Conservation (phyloP, 1,140 invertebrate genomes). For the Penaeus vannamei region DNA sequence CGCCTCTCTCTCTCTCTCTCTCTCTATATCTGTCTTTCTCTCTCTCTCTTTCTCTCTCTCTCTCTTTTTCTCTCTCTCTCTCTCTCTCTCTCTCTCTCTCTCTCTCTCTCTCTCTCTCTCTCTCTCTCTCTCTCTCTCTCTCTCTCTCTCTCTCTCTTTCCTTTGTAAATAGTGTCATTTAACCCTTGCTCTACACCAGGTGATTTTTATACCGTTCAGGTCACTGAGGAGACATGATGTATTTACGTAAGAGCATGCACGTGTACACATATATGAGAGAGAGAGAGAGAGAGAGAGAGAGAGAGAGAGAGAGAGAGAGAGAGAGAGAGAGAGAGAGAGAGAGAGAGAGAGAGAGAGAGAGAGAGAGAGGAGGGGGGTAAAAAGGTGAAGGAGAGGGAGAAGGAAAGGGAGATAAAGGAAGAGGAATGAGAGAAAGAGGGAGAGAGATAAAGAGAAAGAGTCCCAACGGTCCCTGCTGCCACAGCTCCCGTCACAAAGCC, state of each 20-base stretch:
- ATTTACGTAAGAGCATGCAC: too few relatives aligned
- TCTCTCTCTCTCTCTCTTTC: background rate
- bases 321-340: background rate
- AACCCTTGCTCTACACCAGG: too few relatives aligned
- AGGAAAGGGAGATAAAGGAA: too few relatives aligned
- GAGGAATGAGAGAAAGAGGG: too few relatives aligned
- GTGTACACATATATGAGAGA: too few relatives aligned
- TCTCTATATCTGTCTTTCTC: background rate
- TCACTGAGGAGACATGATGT: too few relatives aligned
- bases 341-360: background rate
- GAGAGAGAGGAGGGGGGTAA: too few relatives aligned
- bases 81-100: conserved; percentile 19
- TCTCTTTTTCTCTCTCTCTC: background rate
- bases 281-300: too few relatives aligned
- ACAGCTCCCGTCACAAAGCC: too few relatives aligned
- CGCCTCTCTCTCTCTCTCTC: conserved; percentile 26
- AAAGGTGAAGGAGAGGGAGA: background rate
- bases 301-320: background rate
- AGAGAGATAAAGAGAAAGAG: background rate
- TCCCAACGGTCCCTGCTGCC: too few relatives aligned
- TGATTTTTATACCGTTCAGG: too few relatives aligned
- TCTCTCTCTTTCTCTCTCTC: background rate
- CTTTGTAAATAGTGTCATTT: background rate
- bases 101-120: conserved; percentile 1
- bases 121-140: conserved; percentile 4